Base-by-base conservation (phyloP, 2,888 invertebrate species). In the Cenopis cana region DNA sequence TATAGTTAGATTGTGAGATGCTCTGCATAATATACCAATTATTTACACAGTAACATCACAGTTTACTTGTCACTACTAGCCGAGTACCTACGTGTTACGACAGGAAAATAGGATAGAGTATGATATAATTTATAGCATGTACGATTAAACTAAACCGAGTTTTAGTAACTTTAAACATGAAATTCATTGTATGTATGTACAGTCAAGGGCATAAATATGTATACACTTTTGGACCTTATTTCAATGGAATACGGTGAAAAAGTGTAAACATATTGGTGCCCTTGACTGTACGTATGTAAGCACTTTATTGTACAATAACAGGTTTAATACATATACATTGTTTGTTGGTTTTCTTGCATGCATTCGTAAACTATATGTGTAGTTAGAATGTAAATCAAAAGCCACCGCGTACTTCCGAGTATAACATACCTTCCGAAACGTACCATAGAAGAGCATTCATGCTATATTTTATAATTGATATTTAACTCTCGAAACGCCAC, bases 1-100 rank as follows among this genome's bases (percentile, higher is more conserved):
- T 61, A 54, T 68, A 68, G 24, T 59, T 69, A 69, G 69, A 65
- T 20, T 57, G 50, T 57, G 56, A 50, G 62, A 50, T 50, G 18
- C 50, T 49, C 57, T 52, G 65, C 65, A 70, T 70, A 65, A 64
- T 64, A 70, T 52, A 54, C 41, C 57, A 70, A 65, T 52, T 70
- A 59, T 69, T 52, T 24, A 54, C 33, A 20, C 64, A 36, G 52
- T 54, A 38, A 46, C 64, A 64, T 69, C 57, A 69, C 65, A 70
- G 46, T 70, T 64, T 36, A 20, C 59, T 70, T 64, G 52, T 69
- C 70, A 54, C 50, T 33, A 54, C 46, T 70, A 65, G 41, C 59
- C 46, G 46, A 46, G 29, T 65, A 65, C 20, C 55, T 62, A 69
- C 49, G 24, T n/a, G 5, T 11, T 10, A 36, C 69, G 11, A 52